Evolutionary conservation across 1,140 invertebrate species (phyloP), one percentile per base, ranked within the genome.

Genomic region (Caenorhabditis tropicalis): DNA sequence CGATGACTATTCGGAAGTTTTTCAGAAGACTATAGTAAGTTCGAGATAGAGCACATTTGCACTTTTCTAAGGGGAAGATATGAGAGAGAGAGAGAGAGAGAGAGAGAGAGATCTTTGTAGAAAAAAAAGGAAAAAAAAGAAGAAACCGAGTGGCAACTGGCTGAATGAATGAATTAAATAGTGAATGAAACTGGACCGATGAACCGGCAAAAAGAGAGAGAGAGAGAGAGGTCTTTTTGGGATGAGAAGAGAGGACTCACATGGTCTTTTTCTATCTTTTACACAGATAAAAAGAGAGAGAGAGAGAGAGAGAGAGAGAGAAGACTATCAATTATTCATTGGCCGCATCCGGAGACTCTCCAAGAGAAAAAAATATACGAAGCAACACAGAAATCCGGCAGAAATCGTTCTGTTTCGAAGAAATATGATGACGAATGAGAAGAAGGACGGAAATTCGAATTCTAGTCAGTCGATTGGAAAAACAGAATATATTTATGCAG

Each of bases 81-180:
- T 12, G 24, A 56, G 12, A 16, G 29, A 65, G 19, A 10, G 7
- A 31, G 7, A 65, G 36, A 36, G n/a, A 33, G 24, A 19, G 15
- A 31, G 19, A 19, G 36, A 36, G 36, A 65, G 24, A 33, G 33
- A 12, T n/a, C n/a, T n/a, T n/a, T n/a, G n/a, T n/a, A n/a, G 2
- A 65, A 36, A 65, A 65, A 15, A 19, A 65, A 31, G 3, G 19
- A 36, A 65, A 65, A 65, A 65, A 31, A 74, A 43, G 36, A 74
- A 74, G n/a, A 43, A 43, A 24, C 65, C 21, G 36, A 15, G 19
- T 16, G 21, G 29, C 19, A 36, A n/a, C 39, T 43, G 39, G 5
- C 39, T 43, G 65, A 74, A 74, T 74, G 65, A 74, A 74, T 74
- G 33, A 74, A 74, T 74, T 39, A 74, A 74, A 74, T 74, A 74